Conservation (phyloP, 2,888 invertebrate species). For the Exephanes ischioxanthus region DNA sequence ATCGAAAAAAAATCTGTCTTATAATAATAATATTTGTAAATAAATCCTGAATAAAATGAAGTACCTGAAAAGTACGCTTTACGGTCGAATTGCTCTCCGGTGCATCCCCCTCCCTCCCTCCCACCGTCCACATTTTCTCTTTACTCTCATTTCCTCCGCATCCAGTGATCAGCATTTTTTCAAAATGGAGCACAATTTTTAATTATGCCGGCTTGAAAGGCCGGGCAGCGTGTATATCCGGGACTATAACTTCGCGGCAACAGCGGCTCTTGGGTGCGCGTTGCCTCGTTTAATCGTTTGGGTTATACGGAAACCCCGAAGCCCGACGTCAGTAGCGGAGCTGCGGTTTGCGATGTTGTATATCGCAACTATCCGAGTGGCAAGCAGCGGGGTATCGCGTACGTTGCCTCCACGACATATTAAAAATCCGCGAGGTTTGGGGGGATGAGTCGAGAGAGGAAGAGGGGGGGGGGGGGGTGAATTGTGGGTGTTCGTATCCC, state of each 20-base stretch:
- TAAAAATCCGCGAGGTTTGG: conserved; percentile 81
- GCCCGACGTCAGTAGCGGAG: conserved; percentile 53
- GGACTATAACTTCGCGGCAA: conserved; percentile 50
- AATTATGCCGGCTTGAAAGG: conserved; percentile 80
- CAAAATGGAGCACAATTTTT: conserved; percentile 83
- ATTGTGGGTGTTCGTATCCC: conserved; percentile 80
- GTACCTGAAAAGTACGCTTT: background rate
- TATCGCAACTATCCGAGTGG: conserved; percentile 53
- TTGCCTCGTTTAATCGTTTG: conserved; percentile 79
- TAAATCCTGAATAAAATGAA: conserved; percentile 9
- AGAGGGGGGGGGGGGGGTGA: conserved; percentile 80
- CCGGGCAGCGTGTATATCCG: conserved; percentile 30
- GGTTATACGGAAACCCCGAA: conserved; percentile 85
- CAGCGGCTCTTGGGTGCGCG: conserved; percentile 6
- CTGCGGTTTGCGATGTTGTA: conserved; percentile 36
- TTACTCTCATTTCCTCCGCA: conserved; percentile 4
- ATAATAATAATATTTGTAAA: background rate
- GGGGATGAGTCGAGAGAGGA: conserved; percentile 43
- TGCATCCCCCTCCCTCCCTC: background rate
- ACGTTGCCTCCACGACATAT: conserved; percentile 78
- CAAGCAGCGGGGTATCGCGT: conserved; percentile 66
- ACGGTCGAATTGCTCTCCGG: conserved; percentile 1
- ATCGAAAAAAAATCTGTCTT: background rate
- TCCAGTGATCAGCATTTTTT: conserved; percentile 79
- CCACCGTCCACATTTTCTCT: background rate